Conservation (phyloP, 2,888 invertebrate genomes). For the Dryobotodes eremita region DNA sequence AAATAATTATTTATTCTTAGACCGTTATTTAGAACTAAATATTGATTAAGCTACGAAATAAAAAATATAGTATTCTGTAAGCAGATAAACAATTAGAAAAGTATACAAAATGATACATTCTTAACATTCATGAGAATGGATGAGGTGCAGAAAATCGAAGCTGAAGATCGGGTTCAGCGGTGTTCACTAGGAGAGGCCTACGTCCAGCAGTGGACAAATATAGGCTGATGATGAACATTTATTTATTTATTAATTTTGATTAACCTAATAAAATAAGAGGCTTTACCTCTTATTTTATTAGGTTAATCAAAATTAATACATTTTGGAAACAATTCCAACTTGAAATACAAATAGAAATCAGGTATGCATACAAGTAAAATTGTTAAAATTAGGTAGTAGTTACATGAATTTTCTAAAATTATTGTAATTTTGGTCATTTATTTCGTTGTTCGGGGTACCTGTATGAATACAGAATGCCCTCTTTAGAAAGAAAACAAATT, state of each 20-base stretch:
- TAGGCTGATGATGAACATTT: neutral
- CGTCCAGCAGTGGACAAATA: too few relatives aligned
- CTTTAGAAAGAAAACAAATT: slow-evolving; percentile 1
- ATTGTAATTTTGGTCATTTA: slow-evolving; percentile 53
- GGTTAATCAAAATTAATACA: neutral
- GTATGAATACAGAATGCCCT: slow-evolving; percentile 20
- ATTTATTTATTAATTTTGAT: too few relatives aligned
- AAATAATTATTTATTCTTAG: slow-evolving; percentile 55
- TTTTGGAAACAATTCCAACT: neutral
- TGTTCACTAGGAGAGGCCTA: too few relatives aligned
- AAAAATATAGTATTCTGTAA: neutral
- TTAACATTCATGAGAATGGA: neutral
- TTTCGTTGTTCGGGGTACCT: slow-evolving; percentile 61
- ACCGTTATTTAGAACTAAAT: slow-evolving; percentile 41
- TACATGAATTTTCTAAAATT: slow-evolving; percentile 4
- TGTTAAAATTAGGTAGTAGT: neutral
- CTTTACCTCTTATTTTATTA: slow-evolving; percentile 25
- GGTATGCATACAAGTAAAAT: neutral
- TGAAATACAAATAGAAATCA: neutral
- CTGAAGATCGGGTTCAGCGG: too few relatives aligned
- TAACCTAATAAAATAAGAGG: too few relatives aligned
- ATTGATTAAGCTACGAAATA: neutral
- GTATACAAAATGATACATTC: neutral
- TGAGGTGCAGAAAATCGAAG: too few relatives aligned
- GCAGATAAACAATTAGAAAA: slow-evolving; percentile 1